These are phyloP conservation scores for Ahaetulla prasina DNA, from an alignment of 2,113 vertebrate species.

Conservation along the genomic window DNA sequence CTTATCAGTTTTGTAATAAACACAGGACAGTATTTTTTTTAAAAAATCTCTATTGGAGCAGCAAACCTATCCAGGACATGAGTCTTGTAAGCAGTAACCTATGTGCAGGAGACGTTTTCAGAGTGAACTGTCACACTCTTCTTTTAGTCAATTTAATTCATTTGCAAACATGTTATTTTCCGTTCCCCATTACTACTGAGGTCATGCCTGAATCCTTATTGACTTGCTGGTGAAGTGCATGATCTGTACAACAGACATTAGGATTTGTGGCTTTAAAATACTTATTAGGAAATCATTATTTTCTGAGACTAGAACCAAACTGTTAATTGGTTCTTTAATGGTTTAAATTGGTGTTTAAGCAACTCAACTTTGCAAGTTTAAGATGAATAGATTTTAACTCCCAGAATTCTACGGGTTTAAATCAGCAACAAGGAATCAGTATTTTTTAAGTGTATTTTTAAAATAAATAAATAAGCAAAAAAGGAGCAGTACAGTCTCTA, in stretches of 20 bases:
- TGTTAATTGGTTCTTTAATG: background rate
- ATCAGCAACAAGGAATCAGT: background rate
- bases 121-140: background rate
- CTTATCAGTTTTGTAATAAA: background rate
- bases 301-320: background rate
- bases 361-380: background rate
- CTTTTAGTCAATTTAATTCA: background rate
- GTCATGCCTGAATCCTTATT: background rate
- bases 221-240: background rate
- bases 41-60: background rate
- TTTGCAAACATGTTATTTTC: background rate
- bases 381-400: background rate
- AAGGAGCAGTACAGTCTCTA: background rate
- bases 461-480: background rate
- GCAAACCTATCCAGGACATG: background rate
- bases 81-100: background rate
- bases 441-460: background rate
- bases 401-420: background rate
- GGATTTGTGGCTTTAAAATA: background rate
- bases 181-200: background rate
- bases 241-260: background rate
- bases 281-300: background rate
- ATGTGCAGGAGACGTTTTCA: background rate
- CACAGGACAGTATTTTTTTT: background rate
- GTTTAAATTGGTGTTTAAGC: background rate